Percentiles rank a stretch among this genome's conserved stretches.
Conservation (phyloP, 2,797 vertebrate species). For the Toxotes lorentzi region DNA sequence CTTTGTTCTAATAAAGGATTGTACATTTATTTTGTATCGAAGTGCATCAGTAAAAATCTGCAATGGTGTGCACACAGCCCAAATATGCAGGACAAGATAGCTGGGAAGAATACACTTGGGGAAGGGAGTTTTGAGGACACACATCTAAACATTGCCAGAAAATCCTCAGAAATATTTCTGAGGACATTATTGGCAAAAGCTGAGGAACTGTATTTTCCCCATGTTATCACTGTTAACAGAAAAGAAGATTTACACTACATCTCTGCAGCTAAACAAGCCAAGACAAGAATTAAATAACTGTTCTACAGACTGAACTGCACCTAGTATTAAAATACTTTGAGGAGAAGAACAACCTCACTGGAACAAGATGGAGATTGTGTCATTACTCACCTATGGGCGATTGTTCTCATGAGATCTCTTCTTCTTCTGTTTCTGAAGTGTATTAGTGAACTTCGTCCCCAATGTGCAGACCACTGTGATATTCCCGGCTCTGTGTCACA, state of each 20-base stretch:
- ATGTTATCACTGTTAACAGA: background rate
- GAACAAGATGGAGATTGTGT: background rate
- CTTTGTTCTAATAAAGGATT: background rate
- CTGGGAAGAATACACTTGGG: background rate
- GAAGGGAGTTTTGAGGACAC: background rate
- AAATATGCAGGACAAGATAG: constrained; percentile 38
- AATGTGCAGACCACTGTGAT: background rate
- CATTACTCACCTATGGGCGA: background rate
- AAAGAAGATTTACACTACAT: background rate
- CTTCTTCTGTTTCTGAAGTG: background rate
- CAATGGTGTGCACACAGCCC: constrained; percentile 11
- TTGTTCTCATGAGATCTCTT: background rate
- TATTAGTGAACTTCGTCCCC: background rate
- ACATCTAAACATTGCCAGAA: constrained; percentile 1
- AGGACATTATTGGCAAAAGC: background rate
- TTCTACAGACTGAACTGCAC: background rate
- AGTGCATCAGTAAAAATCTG: constrained; percentile 1
- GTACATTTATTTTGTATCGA: too few species aligned
- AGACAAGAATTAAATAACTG: background rate
- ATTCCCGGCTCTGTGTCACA: too few species aligned
- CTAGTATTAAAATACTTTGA: background rate
- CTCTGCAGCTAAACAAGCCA: background rate
- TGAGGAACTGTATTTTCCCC: background rate
- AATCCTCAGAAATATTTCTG: constrained; percentile 22
- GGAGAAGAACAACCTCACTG: background rate